phyloP scores from a whole-genome alignment of 2,888 invertebrate genomes.

The Pasiphila rectangulata region DNA sequence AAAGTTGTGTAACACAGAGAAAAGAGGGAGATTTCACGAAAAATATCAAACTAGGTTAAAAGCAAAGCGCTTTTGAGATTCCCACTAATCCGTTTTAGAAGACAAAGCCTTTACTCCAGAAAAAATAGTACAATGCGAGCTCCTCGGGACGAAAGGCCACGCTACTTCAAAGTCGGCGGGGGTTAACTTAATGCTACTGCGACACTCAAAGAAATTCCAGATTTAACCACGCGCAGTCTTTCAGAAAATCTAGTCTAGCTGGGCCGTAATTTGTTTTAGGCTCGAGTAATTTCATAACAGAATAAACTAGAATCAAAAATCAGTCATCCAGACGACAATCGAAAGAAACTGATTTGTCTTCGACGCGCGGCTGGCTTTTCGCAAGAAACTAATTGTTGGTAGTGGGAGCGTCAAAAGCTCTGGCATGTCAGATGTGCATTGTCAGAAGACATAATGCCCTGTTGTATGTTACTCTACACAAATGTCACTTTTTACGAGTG shows the following conservation, averaged over 20 bases:
- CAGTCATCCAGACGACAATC: slow-evolving; percentile 28
- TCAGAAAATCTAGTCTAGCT: slow-evolving; percentile 36
- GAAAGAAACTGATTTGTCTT: slow-evolving; percentile 36
- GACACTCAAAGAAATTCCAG: slow-evolving; percentile 58
- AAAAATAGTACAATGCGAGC: slow-evolving; percentile 49
- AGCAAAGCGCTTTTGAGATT: slow-evolving; percentile 31
- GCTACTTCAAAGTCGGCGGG: slow-evolving; percentile 55
- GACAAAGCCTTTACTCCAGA: slow-evolving; percentile 42
- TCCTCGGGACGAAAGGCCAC: slow-evolving; percentile 47
- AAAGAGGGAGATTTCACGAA: slow-evolving; percentile 3
- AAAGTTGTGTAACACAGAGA: slow-evolving; percentile 3
- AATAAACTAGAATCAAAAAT: slow-evolving; percentile 21
- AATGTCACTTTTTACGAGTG: slow-evolving; percentile 37
- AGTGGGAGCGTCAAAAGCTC: slow-evolving; percentile 47
- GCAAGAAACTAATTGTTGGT: slow-evolving; percentile 56
- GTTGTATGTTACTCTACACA: slow-evolving; percentile 43
- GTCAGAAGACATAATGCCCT: slow-evolving; percentile 49
- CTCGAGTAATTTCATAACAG: slow-evolving; percentile 6
- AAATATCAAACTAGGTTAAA: slow-evolving; percentile 23
- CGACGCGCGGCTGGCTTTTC: slow-evolving; percentile 11
- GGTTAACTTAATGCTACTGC: slow-evolving; percentile 52
- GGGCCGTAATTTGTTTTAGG: slow-evolving; percentile 34
- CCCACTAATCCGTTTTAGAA: slow-evolving; percentile 41
- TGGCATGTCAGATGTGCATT: slow-evolving; percentile 48
- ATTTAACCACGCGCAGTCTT: slow-evolving; percentile 46